Base-by-base conservation (phyloP, 2,888 invertebrate genomes). In the Agonopterix arenella region DNA sequence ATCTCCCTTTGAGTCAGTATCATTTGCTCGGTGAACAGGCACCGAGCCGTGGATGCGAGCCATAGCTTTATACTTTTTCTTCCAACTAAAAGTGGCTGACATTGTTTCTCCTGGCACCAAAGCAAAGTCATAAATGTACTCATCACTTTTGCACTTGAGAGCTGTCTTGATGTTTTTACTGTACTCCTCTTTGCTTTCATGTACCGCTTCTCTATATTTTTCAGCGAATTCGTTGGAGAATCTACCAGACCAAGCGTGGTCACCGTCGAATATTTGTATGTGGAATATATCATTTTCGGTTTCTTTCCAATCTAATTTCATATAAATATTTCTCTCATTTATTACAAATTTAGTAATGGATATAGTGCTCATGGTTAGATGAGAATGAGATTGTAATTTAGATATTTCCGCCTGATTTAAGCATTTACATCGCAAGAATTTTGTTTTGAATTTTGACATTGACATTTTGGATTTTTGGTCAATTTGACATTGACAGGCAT, bases 51-150 rank as follows among this genome's bases (percentile, higher is more conserved):
- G 73, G 10, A 13, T 4, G 11, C 66, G 45, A 38, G 74, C 51
- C 5, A 59, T 48, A 5, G 62, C 68, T 28, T 69, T 62, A 47
- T 65, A 76, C 49, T 52, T 66, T 52, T 69, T 84, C 51, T 74
- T 80, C 84, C 84, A 85, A 46, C 52, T 62, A 53, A 85, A 84
- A 11, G 50, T 64, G 0, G 73, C 73, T 2, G 54, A 44, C 11
- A 58, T 59, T 0, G 18, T 49, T 46, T 69, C 61, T 16, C 59
- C 61, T 36, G 47, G 11, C 7, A 43, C 37, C 8, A 49, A 4
- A 0, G 36, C 52, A 47, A 82, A 70, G 16, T 74, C 69, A 44
- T 68, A 72, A 4, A 54, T 46, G 59, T 60, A 79, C 11, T 62
- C 55, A 8, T 56, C 45, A 28, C 54, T 52, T 36, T 51, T 47